Conservation (phyloP, 2,113 vertebrate genomes). For the Phocoena sinus region DNA sequence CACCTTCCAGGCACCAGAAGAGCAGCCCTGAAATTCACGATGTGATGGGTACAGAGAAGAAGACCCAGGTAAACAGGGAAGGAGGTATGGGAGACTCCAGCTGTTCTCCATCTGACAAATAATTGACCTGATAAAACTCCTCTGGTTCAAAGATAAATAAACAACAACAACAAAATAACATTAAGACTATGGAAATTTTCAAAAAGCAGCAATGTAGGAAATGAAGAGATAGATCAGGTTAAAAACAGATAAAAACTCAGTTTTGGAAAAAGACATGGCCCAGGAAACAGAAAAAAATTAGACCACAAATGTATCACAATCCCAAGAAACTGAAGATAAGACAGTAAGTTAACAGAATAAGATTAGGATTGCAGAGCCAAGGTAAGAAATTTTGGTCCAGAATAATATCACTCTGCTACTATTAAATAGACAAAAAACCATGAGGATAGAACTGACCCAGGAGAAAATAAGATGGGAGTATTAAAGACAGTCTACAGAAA, state of each 20-base stretch:
- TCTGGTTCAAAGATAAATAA: not conserved
- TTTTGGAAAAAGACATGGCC: not conserved
- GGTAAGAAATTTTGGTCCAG: not conserved
- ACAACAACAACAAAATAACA: not conserved
- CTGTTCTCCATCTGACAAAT: not conserved
- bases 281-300: not conserved
- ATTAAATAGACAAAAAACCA: not conserved
- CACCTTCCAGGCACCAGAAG: not conserved
- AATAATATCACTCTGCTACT: not conserved
- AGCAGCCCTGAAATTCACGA: not conserved
- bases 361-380: not conserved
- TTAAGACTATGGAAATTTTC: not conserved
- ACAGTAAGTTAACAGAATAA: not conserved
- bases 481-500: not conserved
- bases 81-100: not conserved
- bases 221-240: not conserved
- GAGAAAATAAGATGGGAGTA: not conserved
- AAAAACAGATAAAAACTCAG: not conserved
- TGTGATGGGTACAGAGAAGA: not conserved
- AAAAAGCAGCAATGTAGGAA: not conserved
- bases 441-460: not conserved
- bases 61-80: not conserved
- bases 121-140: not conserved
- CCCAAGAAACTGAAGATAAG: not conserved
- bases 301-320: not conserved